Base-by-base conservation (phyloP, 2,888 invertebrate genomes). In the Galerucella nymphaeae region DNA sequence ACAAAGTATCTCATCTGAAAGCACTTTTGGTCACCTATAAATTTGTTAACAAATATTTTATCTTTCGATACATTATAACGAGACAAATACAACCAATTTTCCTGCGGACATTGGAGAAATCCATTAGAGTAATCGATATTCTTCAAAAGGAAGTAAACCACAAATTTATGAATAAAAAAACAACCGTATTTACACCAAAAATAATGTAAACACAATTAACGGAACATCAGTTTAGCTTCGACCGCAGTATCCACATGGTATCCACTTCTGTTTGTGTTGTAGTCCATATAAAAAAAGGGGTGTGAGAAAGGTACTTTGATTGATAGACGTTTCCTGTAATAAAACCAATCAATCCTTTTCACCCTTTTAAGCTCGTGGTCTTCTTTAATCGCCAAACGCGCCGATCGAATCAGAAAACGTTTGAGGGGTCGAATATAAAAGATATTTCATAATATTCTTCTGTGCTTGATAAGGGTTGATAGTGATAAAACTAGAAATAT, bases 321-420 rank as follows among this genome's bases (percentile, higher is more conserved):
- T 82, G 82, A 82, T 82, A 80, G 81, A 75, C 80, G 75, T 76
- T 76, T 76, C 78, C 78, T 73, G 78, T 81, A 81, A 81, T 82
- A 82, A 80, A 81, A 81, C 81, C 81, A 81, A 81, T 81, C 82
- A 80, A 75, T 78, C 66, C 68, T 68, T 57, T 61, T 66, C 77
- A 18, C 57, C 62, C 23, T 57, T 62, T 20, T 61, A 23, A 16
- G 14, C 77, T 75, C 75, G 42, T 76, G 78, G 78, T 77, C 78
- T 76, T 79, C 78, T 81, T 80, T 80, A 82, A 81, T 82, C 81
- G 80, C 78, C 78, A 79, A 41, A 55, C 18, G 66, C 58, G 23
- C 30, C 20, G 30, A 38, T 53, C 65, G 53, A 53, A 10, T 16
- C 45, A 45, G 11, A 11, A 48, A 53, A 6, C 53, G 53, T 53